Conservation (phyloP, 2,888 invertebrate species). For the Drosophila cyrtoloma region DNA sequence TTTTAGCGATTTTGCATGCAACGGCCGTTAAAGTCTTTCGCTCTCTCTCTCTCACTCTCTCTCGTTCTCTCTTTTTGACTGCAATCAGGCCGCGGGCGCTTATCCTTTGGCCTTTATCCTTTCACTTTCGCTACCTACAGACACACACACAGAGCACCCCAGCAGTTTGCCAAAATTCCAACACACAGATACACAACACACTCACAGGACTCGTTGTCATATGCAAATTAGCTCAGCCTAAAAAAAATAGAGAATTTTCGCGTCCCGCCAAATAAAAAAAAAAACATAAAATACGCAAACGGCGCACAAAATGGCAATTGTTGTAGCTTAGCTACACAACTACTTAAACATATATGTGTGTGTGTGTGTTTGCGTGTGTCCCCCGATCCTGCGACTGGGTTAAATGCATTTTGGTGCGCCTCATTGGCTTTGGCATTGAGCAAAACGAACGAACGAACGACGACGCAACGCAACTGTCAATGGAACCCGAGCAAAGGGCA, state of each 20-base stretch:
- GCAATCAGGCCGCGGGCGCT: constrained; percentile 51
- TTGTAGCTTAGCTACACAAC: constrained; percentile 33
- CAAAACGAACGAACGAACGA: constrained; percentile 8
- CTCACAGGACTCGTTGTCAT: constrained; percentile 55
- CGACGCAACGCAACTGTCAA: constrained; percentile 67
- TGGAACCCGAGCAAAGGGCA: constrained; percentile 66
- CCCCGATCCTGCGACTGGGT: constrained; percentile 26
- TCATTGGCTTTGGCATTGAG: constrained; percentile 72
- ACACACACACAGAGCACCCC: constrained; percentile 40
- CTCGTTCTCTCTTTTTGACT: constrained; percentile 6
- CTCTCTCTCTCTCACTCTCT: neutral
- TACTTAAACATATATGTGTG: neutral
- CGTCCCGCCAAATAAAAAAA: constrained; percentile 67
- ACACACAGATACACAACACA: constrained; percentile 38
- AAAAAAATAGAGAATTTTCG: constrained; percentile 46
- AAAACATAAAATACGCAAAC: constrained; percentile 59
- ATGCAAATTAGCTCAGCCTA: constrained; percentile 72
- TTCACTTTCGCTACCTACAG: constrained; percentile 76
- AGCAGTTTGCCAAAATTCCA: constrained; percentile 76
- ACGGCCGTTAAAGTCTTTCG: constrained; percentile 57
- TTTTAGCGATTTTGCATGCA: constrained; percentile 72
- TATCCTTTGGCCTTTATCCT: constrained; percentile 73
- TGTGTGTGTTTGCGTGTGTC: neutral
- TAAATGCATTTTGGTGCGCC: constrained; percentile 78
- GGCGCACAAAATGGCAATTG: constrained; percentile 70